Evolutionary conservation across 2,113 vertebrate species (phyloP).

Genomic region (Stegastes partitus): DNA sequence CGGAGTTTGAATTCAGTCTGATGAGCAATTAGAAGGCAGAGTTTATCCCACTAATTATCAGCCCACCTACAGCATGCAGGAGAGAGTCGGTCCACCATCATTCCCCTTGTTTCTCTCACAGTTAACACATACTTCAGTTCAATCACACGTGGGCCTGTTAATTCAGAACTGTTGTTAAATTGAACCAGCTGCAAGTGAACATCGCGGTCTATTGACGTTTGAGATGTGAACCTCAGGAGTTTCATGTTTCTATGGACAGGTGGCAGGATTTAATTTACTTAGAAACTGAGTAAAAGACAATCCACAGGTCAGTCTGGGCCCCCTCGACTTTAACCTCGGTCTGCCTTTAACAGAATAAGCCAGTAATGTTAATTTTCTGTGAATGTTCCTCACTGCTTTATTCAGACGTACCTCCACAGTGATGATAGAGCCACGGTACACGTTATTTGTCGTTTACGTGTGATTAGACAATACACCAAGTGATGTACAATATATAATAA

Average conservation of each 20-base stretch:
- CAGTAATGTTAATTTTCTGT: too few species aligned
- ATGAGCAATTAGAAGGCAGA: constrained; percentile 18
- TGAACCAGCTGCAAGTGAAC: neutral
- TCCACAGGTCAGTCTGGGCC: too few species aligned
- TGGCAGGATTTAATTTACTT: too few species aligned
- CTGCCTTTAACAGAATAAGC: too few species aligned
- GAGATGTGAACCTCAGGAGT: neutral
- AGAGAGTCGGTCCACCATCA: neutral
- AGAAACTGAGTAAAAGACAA: neutral
- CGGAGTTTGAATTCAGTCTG: constrained; percentile 22
- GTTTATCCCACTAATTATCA: constrained; percentile 9
- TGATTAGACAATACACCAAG: too few species aligned
- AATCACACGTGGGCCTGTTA: constrained; percentile 1
- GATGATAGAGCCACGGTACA: too few species aligned
- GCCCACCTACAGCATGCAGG: neutral
- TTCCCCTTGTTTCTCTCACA: neutral
- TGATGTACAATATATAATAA: too few species aligned
- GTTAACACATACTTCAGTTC: neutral
- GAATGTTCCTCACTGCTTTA: too few species aligned
- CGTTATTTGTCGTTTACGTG: too few species aligned
- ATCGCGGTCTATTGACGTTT: neutral
- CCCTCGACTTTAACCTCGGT: too few species aligned
- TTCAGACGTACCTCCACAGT: too few species aligned
- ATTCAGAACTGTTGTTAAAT: neutral
- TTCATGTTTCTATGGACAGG: too few species aligned